Percentiles rank a stretch among this genome's conserved stretches.
These are phyloP conservation scores for Andrena minutula DNA, from an alignment of 2,888 invertebrate genomes.

Conservation along the genomic window DNA sequence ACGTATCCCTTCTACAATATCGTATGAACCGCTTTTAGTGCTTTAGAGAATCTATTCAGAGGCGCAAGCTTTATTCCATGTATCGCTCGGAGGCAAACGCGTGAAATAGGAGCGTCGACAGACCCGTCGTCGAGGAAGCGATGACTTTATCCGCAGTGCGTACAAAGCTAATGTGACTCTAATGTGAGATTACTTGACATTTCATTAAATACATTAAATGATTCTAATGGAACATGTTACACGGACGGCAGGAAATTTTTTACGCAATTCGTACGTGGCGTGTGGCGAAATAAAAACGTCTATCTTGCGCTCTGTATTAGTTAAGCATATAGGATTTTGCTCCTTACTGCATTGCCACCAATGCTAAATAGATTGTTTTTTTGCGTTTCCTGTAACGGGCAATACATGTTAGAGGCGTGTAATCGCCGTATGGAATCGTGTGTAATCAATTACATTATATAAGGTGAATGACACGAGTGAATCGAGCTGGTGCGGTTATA, in stretches of 20 bases:
- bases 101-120: conserved; percentile 20
- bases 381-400: conserved; percentile 56
- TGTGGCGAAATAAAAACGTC: conserved; percentile 54
- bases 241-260: conserved; percentile 28
- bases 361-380: conserved; percentile 54
- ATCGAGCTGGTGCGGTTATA: conserved; percentile 78
- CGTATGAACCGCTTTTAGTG: neutral
- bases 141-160: conserved; percentile 31
- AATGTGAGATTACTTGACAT: conserved; percentile 48
- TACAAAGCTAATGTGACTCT: conserved; percentile 48
- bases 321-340: conserved; percentile 49
- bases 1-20: conserved; percentile 5
- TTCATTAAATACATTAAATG: conserved; percentile 37
- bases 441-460: conserved; percentile 77
- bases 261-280: conserved; percentile 37
- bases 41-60: conserved; percentile 1
- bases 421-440: conserved; percentile 56
- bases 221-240: conserved; percentile 25
- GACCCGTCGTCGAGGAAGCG: conserved; percentile 51
- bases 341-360: conserved; percentile 57
- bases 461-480: conserved; percentile 76
- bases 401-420: conserved; percentile 58
- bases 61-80: neutral
- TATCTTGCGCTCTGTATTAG: conserved; percentile 49
- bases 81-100: conserved; percentile 8